Conservation (phyloP, 2,797 vertebrate species). For the Thalassophryne amazonica region DNA sequence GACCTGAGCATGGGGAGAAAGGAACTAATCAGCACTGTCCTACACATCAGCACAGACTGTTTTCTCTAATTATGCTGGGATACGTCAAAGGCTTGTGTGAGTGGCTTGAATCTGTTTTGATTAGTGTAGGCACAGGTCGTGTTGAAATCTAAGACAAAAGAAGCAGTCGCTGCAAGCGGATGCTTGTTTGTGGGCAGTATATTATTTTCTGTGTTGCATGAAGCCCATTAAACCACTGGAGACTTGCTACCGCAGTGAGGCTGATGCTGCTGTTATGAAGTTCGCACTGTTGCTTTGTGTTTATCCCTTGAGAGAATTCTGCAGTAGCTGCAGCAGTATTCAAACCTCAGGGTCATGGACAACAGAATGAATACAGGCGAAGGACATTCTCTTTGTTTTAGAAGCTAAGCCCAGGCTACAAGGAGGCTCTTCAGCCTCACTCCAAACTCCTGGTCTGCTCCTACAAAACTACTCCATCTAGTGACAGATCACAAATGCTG, state of each 20-base stretch:
- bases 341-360: constrained; percentile 9
- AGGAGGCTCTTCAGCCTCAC: not conserved
- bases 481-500: not conserved
- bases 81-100: not conserved
- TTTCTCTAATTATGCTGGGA: not conserved
- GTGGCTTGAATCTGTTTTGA: not conserved
- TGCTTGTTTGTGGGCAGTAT: not conserved
- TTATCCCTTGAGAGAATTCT: not conserved
- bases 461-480: not conserved
- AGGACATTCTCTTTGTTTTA: not conserved
- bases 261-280: not conserved
- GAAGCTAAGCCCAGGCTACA: not conserved
- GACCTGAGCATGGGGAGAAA: not conserved
- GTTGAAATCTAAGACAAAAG: not conserved
- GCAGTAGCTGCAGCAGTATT: not conserved
- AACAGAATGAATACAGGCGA: not conserved
- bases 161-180: not conserved
- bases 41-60: not conserved
- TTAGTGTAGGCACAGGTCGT: not conserved
- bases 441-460: not conserved
- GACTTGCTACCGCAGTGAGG: not conserved
- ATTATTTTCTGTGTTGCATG: not conserved
- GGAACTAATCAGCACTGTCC: not conserved
- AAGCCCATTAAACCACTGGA: not conserved
- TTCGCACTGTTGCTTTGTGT: constrained; percentile 9